phyloP scores from a whole-genome alignment of 2,888 invertebrate genomes.

The Sesamia inferens region DNA sequence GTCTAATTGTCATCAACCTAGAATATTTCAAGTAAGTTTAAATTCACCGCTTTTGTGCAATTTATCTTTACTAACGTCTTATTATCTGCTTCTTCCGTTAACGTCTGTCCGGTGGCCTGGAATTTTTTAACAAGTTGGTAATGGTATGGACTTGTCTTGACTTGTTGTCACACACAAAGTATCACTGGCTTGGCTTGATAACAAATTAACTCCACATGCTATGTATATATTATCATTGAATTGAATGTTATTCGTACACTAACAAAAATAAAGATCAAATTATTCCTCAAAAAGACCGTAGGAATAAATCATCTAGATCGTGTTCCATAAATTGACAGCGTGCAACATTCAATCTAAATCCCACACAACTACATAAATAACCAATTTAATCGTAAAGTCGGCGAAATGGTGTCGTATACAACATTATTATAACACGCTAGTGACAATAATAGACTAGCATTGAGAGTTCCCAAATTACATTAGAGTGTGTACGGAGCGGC shows the following conservation, averaged over 20 bases:
- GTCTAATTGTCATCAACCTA: conserved; percentile 35
- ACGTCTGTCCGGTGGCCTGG: conserved; percentile 12
- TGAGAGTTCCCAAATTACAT: conserved; percentile 75
- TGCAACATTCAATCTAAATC: conserved; percentile 29
- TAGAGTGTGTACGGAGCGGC: conserved; percentile 65
- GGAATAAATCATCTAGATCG: conserved; percentile 14
- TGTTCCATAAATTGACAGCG: conserved; percentile 26
- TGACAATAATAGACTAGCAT: conserved; percentile 77
- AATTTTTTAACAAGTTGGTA: conserved; percentile 34
- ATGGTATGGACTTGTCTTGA: conserved; percentile 50
- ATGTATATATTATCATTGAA: background rate
- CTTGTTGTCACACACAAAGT: conserved; percentile 35
- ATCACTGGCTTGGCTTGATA: conserved; percentile 8
- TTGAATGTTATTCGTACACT: conserved; percentile 1
- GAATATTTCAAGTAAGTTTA: conserved; percentile 15
- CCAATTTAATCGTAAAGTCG: conserved; percentile 65
- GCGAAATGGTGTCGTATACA: conserved; percentile 70
- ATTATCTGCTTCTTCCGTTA: conserved; percentile 27
- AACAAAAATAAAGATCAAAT: conserved; percentile 1
- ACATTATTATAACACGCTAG: conserved; percentile 66
- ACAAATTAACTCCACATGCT: background rate
- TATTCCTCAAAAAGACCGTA: background rate
- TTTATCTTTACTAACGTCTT: conserved; percentile 2
- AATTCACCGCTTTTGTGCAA: background rate
- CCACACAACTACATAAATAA: conserved; percentile 35